phyloP scores from a whole-genome alignment of 1,140 invertebrate species.

The Plectrocnemia conspersa region DNA sequence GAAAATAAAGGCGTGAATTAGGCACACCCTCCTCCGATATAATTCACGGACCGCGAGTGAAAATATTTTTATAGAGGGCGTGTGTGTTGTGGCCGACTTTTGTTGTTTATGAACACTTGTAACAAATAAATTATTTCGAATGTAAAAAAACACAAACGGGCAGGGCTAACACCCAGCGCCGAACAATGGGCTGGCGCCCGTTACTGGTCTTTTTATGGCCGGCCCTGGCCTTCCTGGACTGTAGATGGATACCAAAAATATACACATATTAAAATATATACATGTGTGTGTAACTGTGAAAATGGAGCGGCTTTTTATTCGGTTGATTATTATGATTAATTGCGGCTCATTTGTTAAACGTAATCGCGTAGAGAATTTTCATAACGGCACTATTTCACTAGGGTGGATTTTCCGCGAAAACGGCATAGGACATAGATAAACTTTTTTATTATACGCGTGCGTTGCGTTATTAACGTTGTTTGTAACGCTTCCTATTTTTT shows the following conservation, averaged over 20 bases:
- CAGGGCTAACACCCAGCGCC: slow-evolving; percentile 16
- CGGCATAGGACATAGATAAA: no score
- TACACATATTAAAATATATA: not conserved
- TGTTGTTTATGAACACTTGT: slow-evolving; percentile 32
- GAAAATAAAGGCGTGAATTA: slow-evolving; percentile 23
- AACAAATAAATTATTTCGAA: slow-evolving; percentile 32
- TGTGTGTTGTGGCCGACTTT: slow-evolving; percentile 30
- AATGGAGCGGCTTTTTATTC: slow-evolving; percentile 23
- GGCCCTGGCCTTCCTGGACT: not conserved
- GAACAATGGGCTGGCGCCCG: slow-evolving; percentile 9
- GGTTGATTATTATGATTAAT: slow-evolving; percentile 35
- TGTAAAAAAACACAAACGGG: slow-evolving; percentile 17
- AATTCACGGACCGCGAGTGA: slow-evolving; percentile 27
- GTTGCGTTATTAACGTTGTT: no score
- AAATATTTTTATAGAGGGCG: slow-evolving; percentile 36
- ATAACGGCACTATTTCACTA: no score
- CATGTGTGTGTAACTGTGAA: slow-evolving; percentile 24
- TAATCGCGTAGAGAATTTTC: no score
- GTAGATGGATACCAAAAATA: not conserved
- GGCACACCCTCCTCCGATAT: slow-evolving; percentile 29
- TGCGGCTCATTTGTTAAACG: slow-evolving; percentile 23
- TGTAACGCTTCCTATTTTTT: no score
- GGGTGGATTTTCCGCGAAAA: no score
- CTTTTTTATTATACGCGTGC: no score
- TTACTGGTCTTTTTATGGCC: not conserved